Evolutionary conservation across 2,888 invertebrate genomes (phyloP).

Genomic region (Agonopterix subpropinquella): DNA sequence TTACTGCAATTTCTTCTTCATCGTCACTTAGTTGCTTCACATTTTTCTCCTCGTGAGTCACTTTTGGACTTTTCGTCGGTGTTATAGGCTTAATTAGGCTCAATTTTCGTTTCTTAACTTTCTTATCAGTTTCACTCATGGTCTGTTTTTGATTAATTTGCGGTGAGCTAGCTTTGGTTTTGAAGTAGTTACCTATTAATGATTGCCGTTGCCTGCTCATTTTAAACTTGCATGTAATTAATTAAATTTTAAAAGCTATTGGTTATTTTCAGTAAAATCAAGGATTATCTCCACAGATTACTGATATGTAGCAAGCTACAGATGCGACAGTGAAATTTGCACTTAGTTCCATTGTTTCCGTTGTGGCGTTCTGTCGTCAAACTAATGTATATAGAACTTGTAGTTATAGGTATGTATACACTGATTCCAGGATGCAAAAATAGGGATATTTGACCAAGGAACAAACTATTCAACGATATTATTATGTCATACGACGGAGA

Average conservation of each 20-base stretch:
- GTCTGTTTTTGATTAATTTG: slow-evolving; percentile 7
- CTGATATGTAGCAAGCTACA: too few relatives aligned
- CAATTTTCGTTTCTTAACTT: slow-evolving; percentile 21
- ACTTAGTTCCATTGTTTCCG: too few relatives aligned
- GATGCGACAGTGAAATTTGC: too few relatives aligned
- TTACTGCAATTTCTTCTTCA: slow-evolving; percentile 19
- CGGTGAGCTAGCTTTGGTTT: slow-evolving; percentile 17
- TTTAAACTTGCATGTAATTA: not conserved
- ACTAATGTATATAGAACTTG: too few relatives aligned
- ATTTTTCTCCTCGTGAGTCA: slow-evolving; percentile 10
- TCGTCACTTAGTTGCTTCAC: slow-evolving; percentile 41
- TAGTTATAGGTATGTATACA: too few relatives aligned
- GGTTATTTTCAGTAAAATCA: slow-evolving; percentile 14
- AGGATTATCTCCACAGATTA: too few relatives aligned
- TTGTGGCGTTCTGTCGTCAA: too few relatives aligned
- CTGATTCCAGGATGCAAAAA: too few relatives aligned
- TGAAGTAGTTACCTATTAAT: slow-evolving; percentile 28
- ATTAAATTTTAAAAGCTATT: not conserved
- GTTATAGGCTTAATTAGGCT: slow-evolving; percentile 23
- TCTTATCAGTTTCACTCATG: slow-evolving; percentile 10
- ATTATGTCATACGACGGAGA: too few relatives aligned
- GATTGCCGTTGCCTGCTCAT: slow-evolving; percentile 32
- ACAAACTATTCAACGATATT: too few relatives aligned
- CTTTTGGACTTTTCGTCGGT: slow-evolving; percentile 24
- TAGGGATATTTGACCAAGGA: too few relatives aligned